A percentile compares a stretch with the other conserved stretches of the same genome.
Evolutionary conservation across 2,888 invertebrate genomes (phyloP).

Genomic region (Drosophila greeni): DNA sequence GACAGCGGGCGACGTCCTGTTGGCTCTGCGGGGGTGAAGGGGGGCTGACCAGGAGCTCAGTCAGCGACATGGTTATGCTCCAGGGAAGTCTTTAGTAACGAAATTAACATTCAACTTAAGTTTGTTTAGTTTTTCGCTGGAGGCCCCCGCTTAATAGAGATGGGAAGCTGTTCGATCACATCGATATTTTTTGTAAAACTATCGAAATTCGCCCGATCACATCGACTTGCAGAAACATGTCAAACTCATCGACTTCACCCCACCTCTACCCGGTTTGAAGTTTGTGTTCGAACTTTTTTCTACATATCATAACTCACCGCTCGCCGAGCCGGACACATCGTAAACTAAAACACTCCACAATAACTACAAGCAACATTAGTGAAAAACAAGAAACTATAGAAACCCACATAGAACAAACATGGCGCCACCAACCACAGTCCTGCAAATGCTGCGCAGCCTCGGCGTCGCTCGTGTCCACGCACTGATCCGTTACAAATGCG

Average conservation of each 20-base stretch:
- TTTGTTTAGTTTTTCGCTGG: not conserved
- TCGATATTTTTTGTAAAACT: not conserved
- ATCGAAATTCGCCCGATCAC: too few species aligned
- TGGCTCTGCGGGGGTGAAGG: too few species aligned
- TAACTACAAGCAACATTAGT: not conserved
- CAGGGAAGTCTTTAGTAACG: too few species aligned
- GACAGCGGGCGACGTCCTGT: slow-evolving; percentile 54
- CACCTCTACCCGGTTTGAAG: not conserved
- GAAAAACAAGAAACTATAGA: too few species aligned
- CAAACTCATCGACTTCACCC: not conserved
- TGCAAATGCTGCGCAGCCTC: slow-evolving; percentile 47
- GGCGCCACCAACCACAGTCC: slow-evolving; percentile 45
- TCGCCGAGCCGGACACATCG: slow-evolving; percentile 1
- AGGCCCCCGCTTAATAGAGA: not conserved
- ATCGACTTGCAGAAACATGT: not conserved
- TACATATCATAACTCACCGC: slow-evolving; percentile 1
- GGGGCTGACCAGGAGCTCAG: not conserved
- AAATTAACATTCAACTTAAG: not conserved
- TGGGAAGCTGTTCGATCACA: too few species aligned
- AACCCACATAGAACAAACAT: slow-evolving; percentile 22
- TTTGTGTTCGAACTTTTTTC: not conserved
- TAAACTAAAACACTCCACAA: too few species aligned
- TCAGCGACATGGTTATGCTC: not conserved
- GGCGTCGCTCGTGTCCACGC: slow-evolving; percentile 32
- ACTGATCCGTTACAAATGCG: slow-evolving; percentile 31